Evolutionary conservation across 2,797 vertebrate species (phyloP).

Genomic region (Buphagus erythrorhynchus): DNA sequence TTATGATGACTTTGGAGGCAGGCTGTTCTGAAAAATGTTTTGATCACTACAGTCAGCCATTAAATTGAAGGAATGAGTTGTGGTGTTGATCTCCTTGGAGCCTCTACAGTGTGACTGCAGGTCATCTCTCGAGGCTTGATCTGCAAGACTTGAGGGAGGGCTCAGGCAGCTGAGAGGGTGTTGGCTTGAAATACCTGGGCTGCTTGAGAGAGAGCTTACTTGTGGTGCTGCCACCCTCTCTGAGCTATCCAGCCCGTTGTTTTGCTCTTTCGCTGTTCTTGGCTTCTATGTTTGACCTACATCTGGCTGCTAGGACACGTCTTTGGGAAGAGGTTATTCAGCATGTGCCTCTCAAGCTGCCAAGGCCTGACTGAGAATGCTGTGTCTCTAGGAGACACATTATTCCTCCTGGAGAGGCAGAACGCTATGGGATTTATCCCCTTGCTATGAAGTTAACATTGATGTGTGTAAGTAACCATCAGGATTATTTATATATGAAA

Average conservation of each 20-base stretch:
- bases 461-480: not conserved
- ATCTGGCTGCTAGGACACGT: not conserved
- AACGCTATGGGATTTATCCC: not conserved
- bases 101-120: not conserved
- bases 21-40: not conserved
- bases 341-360: not conserved
- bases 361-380: not conserved
- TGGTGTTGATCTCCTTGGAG: not conserved
- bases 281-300: not conserved
- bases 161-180: not conserved
- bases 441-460: not conserved
- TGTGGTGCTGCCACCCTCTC: not conserved
- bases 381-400: not conserved
- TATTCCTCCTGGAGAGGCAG: not conserved
- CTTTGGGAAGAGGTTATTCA: conserved; percentile 10
- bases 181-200: not conserved
- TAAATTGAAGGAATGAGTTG: not conserved
- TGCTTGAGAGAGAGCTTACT: not conserved
- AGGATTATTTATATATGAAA: not conserved
- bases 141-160: not conserved
- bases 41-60: not conserved
- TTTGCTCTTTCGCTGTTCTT: not conserved
- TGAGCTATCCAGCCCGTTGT: not conserved
- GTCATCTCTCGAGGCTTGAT: not conserved
- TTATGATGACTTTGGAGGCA: not conserved